Evolutionary conservation across 1,140 invertebrate species (phyloP), one percentile per base, ranked within the genome.

Genomic region (Kradibia gibbosae): DNA sequence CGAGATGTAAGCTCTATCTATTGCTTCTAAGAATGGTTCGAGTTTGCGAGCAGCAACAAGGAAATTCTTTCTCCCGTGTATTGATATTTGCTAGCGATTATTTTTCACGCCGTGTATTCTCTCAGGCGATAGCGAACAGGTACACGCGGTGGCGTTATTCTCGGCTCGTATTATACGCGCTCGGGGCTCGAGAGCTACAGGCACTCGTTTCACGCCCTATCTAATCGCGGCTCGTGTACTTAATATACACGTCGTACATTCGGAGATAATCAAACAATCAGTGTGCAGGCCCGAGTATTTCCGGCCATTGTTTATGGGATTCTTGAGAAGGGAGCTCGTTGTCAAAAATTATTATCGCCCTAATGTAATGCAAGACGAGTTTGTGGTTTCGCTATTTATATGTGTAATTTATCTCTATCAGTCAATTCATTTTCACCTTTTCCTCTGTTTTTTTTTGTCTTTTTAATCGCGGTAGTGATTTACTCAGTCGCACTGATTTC

Each of bases 1-100:
- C 15, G 13, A 31, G 10, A 45, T 71, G 42, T 39, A 11, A 71
- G 17, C 3, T 20, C 67, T 83, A 84, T 87, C 82, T 82, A 83
- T 84, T 82, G 82, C 84, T 86, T 84, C 85, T 83, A 83, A 82
- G 85, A 83, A 83, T 88, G 85, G 87, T 85, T 86, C 87, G 86
- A 84, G 80, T n/a, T 78, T 80, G 81, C 78, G 79, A 85, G 85
- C 83, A 85, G 81, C 80, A 82, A 83, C 83, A 85, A 80, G 83
- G 86, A 88, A 89, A 88, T 88, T 87, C 67, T 81, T 70, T 81
- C n/a, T n/a, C n/a, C 83, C 31, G 25, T 42, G 22, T 36, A 78
- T 78, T 55, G 77, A 22, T 78, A 78, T 78, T 62, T 62, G 17
- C 28, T 11, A 22, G 28, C 28, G n/a, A 34, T 85, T 83, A 86